Evolutionary conservation across 2,797 vertebrate species (phyloP).

Genomic region (Sebastes itinus): DNA sequence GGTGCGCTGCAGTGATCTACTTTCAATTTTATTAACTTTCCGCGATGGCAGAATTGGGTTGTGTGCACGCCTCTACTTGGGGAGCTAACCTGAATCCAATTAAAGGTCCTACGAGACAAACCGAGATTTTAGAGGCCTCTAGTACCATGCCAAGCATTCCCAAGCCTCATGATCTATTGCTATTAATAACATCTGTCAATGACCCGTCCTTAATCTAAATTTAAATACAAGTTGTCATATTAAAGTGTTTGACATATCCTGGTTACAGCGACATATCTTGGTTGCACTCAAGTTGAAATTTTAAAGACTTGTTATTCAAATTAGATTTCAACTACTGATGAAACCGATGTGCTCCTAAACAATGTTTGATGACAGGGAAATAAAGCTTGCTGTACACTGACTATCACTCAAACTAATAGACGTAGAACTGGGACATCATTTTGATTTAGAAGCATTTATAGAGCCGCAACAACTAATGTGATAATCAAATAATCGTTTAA

Average conservation of each 20-base stretch:
- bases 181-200: conserved; percentile 82
- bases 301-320: neutral
- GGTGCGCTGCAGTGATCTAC: conserved; percentile 61
- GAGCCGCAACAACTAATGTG: neutral
- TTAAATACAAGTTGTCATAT: conserved; percentile 49
- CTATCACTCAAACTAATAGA: neutral
- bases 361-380: neutral
- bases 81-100: conserved; percentile 87
- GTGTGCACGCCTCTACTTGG: conserved; percentile 78
- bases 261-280: conserved; percentile 1
- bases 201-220: conserved; percentile 72
- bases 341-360: neutral
- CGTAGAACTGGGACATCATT: neutral
- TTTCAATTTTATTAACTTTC: conserved; percentile 76
- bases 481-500: neutral
- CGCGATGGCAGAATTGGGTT: conserved; percentile 84
- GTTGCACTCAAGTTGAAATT: neutral
- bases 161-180: conserved; percentile 67
- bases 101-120: conserved; percentile 77
- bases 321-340: neutral
- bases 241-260: conserved; percentile 33
- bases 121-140: conserved; percentile 75
- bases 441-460: neutral
- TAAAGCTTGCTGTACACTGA: neutral
- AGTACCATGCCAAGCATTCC: conserved; percentile 71